Evolutionary conservation across 2,797 vertebrate genomes (phyloP), one percentile per base, ranked within the genome.

Genomic region (Channallabes apus): DNA sequence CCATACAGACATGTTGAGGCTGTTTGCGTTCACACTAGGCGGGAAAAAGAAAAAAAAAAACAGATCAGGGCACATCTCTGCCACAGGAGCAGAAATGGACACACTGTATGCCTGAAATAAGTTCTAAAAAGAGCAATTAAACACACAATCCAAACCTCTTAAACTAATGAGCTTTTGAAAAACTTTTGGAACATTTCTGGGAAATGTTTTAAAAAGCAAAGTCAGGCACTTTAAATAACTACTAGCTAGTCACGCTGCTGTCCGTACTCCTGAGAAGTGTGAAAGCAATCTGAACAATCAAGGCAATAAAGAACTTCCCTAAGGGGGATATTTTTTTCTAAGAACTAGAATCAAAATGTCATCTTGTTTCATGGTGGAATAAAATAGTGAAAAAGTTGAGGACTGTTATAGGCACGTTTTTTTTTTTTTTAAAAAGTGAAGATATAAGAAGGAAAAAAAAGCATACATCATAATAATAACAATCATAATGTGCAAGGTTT

Each of bases 1-100:
- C 59, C 78, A 84, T 64, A 67, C 59, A 20, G 78, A 73, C 73
- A 54, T 17, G 41, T 17, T 75, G 46, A 29, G 46, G 8, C 56
- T 17, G 77, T 59, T 54, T 80, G n/a, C 8, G 7, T 41, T 76
- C 17, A 68, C 3, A 46, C 1, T 65, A 61, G 38, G 22, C 6
- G 11, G n/a, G n/a, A n/a, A n/a, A n/a, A 17, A 14, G 0, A 6
- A 18, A 11, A 64, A n/a, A n/a, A 67, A 35, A 85, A 22, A 59
- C 2, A 32, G 6, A 81, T 68, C 17, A 87, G 38, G 24, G 41
- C 7, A 65, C 61, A 17, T 27, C 59, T 9, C n/a, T n/a, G 9
- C 9, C 22, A 46, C 6, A 7, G n/a, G 1, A 72, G 73, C 46
- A 7, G 24, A 65, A 56, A 83, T 4, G 2, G 61, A 14, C 6